Evolutionary conservation across 2,888 invertebrate genomes (phyloP).

Genomic region (Stenolophus ochropezus): DNA sequence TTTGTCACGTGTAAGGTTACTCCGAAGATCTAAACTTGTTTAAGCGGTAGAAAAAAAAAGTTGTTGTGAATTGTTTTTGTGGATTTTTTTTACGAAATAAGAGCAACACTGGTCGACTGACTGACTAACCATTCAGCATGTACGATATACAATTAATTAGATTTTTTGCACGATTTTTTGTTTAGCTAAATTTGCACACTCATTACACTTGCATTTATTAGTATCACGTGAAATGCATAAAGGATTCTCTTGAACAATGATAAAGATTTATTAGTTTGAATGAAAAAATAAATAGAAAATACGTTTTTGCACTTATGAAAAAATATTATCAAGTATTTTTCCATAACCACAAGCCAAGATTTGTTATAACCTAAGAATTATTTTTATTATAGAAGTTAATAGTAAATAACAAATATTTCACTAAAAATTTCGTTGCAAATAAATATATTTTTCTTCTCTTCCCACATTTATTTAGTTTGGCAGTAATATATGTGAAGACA

Average conservation of each 20-base stretch:
- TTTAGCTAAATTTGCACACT: background rate
- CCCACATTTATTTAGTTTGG: too few relatives aligned
- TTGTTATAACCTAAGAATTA: too few relatives aligned
- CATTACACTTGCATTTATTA: conserved; percentile 24
- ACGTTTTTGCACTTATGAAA: too few relatives aligned
- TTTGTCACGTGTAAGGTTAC: conserved; percentile 13
- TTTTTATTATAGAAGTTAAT: too few relatives aligned
- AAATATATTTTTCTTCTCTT: too few relatives aligned
- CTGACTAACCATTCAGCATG: background rate
- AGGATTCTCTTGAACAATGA: background rate
- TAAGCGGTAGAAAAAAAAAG: conserved; percentile 2
- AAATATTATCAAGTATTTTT: too few relatives aligned
- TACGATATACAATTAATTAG: conserved; percentile 28
- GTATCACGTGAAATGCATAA: background rate
- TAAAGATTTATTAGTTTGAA: background rate
- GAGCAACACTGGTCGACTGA: background rate
- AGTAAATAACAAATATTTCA: too few relatives aligned
- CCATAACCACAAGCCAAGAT: too few relatives aligned
- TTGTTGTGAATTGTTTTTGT: background rate
- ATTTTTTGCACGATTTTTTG: conserved; percentile 17
- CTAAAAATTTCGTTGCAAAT: too few relatives aligned
- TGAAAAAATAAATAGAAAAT: background rate
- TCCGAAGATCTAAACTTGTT: conserved; percentile 26
- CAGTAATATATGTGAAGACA: too few relatives aligned
- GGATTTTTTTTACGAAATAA: background rate